Base-by-base conservation (phyloP, 2,113 vertebrate genomes). In the Phodopus roborovskii region DNA sequence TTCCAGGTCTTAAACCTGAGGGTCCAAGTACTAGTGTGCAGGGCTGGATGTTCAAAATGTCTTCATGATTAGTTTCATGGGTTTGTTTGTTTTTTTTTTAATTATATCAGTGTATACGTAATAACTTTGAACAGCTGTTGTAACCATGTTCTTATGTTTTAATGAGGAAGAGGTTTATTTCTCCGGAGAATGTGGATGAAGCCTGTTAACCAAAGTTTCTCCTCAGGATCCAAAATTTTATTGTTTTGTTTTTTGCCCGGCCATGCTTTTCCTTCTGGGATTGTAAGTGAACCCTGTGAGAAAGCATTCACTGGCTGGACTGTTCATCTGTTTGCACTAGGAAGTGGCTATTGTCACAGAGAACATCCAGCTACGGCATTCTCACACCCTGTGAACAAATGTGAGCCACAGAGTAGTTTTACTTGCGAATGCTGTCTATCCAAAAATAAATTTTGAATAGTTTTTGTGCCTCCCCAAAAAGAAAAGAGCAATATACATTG, bases 401-500 rank as follows among this genome's bases (percentile, higher is more conserved):
- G 99, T 97, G 98, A 98, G 97, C 94, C 97, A 97, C 84, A 98
- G 97, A 98, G 98, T 98, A 98, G 95, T 98, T 98, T 96, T 98
- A 98, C 97, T 98, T 99, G 98, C 98, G 99, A 98, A 98, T 98
- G 97, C 98, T 89, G 94, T 98, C 98, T 99, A 97, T 96, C 94
- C 98, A 98, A 99, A 99, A 99, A 99, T 99, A 99, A 99, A 99
- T 99, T 98, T 99, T 99, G 99, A 99, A 98, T 99, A 99, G 98
- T 98, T 98, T 99, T 99, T 98, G 3, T 78, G 11, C 28, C 96
- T 42, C 5, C 62, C 77, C 2, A 75, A 68, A 66, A 45, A 77
- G 24, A 50, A 78, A 50, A 33, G 42, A 17, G 5, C 42, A 48
- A 8, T 30, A 78, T 78, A 30, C 11, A 50, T 50, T 50, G 74